Percentiles rank a stretch among this genome's conserved stretches.
phyloP scores from a whole-genome alignment of 2,888 invertebrate genomes.

The Pristionchus exspectatus region DNA sequence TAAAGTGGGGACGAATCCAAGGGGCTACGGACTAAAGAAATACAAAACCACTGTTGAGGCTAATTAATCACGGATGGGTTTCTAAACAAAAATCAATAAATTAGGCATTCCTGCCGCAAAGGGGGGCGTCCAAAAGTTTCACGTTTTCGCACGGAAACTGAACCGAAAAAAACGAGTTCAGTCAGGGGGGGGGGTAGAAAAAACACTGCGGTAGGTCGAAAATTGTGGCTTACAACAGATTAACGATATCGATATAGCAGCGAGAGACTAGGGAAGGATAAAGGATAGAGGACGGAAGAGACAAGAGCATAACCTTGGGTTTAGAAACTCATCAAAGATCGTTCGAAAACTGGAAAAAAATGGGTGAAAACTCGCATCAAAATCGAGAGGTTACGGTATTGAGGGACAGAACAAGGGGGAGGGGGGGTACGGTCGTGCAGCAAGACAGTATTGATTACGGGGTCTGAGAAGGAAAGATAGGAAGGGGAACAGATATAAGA shows the following conservation, averaged over 20 bases:
- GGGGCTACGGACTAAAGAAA: not conserved
- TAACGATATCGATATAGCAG: not conserved
- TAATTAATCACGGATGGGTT: conserved; percentile 1
- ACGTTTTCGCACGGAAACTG: not conserved
- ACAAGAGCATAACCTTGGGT: conserved; percentile 35
- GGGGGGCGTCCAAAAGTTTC: not conserved
- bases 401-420: not conserved
- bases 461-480: not conserved
- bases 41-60: not conserved
- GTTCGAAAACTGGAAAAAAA: too few species aligned
- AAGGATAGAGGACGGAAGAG: not conserved
- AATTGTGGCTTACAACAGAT: not conserved
- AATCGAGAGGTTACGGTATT: conserved; percentile 19
- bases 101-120: not conserved
- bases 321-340: conserved; percentile 38
- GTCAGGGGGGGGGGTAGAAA: not conserved
- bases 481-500: not conserved
- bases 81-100: not conserved
- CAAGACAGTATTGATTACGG: not conserved
- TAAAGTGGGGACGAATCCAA: not conserved
- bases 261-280: not conserved
- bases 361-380: conserved; percentile 15
- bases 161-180: conserved; percentile 15
- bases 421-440: not conserved
- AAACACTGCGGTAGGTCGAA: not conserved